Base-by-base conservation (phyloP, 1,140 invertebrate species). In the Lepidurus apus region DNA sequence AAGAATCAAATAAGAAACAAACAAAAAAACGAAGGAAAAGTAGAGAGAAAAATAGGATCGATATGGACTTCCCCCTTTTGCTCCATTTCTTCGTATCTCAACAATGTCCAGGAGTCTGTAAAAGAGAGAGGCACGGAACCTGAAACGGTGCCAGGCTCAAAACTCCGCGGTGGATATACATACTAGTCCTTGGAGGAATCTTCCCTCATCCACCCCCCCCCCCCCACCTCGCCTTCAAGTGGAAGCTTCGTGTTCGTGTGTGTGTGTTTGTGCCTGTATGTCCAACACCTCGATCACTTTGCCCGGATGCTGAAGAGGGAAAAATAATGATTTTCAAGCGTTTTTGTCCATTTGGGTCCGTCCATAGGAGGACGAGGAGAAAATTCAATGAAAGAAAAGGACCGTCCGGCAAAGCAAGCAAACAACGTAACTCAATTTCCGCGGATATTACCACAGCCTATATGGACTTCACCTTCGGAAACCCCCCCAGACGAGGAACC, bases 401-500 rank as follows among this genome's bases (percentile, higher is more conserved):
- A 65, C 17, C 34, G 17, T 47, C 45, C 45, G 45, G 17, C 17
- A 65, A 65, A 65, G 17, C 17, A 65, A 21, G 5, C 53, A n/a
- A 65, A 65, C 53, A 65, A 17, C 53, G 13, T 65, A 65, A 65
- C 13, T 65, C 53, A 65, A 65, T 65, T 65, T 65, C 45, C 21
- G 17, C n/a, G 34, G 34, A 34, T 34, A 34, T 34, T 34, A 34
- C 2, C 34, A 34, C 34, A 34, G 34, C 34, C 34, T 34, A 34
- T 34, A 34, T 34, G 34, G 34, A 34, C 34, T 34, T 34, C 34
- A 34, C 34, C 34, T 34, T 4, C 34, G 34, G 34, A 34, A 34
- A 34, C 34, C 34, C 26, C 26, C 34, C 34, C 2, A 34, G 34
- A 34, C 34, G 34, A 34, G 34, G 34, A 34, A 34, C 34, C 34